These are phyloP conservation scores for Xestia sexstrigata DNA, from an alignment of 2,888 invertebrate genomes.

Conservation along the genomic window DNA sequence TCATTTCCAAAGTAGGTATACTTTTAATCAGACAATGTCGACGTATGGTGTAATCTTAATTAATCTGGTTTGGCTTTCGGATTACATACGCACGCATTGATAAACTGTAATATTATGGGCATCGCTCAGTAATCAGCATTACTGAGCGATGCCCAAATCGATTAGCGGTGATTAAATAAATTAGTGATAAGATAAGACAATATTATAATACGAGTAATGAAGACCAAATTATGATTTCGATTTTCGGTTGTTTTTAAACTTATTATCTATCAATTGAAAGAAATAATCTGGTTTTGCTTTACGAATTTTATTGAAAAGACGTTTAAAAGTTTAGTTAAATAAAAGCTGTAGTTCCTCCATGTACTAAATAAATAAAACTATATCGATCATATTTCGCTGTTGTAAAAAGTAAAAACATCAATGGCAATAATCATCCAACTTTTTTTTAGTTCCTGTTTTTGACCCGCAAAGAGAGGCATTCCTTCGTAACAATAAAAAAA, in stretches of 20 bases:
- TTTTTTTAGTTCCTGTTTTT: neutral
- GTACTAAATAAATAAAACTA: too few species aligned
- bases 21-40: slow-evolving; percentile 47
- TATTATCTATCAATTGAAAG: neutral
- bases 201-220: slow-evolving; percentile 6
- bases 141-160: slow-evolving; percentile 36
- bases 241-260: neutral
- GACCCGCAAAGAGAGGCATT: neutral
- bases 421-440: neutral
- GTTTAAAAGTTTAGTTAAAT: neutral
- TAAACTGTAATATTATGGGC: slow-evolving; percentile 54
- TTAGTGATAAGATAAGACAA: slow-evolving; percentile 28
- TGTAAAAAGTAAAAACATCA: neutral
- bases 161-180: slow-evolving; percentile 51
- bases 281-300: neutral
- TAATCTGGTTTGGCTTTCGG: slow-evolving; percentile 61
- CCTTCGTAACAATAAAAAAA: neutral
- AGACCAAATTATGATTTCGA: neutral
- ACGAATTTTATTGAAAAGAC: neutral
- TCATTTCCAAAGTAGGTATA: too few species aligned
- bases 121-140: too few species aligned
- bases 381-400: neutral
- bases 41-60: slow-evolving; percentile 62
- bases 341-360: too few species aligned
- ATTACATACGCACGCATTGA: slow-evolving; percentile 52